phyloP scores from a whole-genome alignment of 2,113 vertebrate genomes.

The Pycnonotus jocosus region DNA sequence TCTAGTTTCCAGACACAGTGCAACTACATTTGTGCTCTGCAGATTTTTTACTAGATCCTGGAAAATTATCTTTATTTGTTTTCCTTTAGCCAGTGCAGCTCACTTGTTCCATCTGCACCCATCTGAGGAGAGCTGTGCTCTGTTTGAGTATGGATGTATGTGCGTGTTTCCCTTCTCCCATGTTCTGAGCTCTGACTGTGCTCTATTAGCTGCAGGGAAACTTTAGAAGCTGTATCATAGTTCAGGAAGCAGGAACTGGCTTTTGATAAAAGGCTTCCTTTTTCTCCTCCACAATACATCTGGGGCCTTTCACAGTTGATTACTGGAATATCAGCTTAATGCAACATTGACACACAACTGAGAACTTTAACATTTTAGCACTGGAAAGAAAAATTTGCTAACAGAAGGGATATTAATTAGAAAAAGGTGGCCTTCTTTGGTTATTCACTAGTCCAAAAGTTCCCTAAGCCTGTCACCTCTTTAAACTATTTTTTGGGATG shows the following conservation, averaged over 20 bases:
- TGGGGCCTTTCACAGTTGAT: conserved; percentile 70
- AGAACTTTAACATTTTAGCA: conserved; percentile 54
- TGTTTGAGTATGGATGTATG: background rate
- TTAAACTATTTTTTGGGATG: background rate
- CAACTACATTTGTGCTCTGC: background rate
- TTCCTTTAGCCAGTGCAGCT: background rate
- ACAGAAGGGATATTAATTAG: conserved; percentile 42
- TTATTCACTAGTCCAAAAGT: conserved; percentile 39
- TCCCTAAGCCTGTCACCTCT: conserved; percentile 11
- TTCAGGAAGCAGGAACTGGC: conserved; percentile 75
- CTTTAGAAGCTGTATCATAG: conserved; percentile 59
- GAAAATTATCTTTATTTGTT: background rate
- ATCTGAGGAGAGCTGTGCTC: background rate
- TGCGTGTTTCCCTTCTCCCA: background rate
- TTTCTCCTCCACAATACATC: conserved; percentile 60
- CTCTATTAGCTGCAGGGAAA: conserved; percentile 48
- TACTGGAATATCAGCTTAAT: conserved; percentile 64
- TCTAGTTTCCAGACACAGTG: background rate
- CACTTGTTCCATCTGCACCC: background rate
- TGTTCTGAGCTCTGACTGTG: conserved; percentile 23
- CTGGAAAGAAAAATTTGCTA: conserved; percentile 42
- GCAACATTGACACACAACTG: conserved; percentile 55
- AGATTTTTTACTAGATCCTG: background rate
- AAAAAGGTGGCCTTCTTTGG: conserved; percentile 32
- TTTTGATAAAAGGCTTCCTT: conserved; percentile 76